Evolutionary conservation across 92 coral and sea anemone species (phyloP).

Genomic region (Palythoa grandiflora): DNA sequence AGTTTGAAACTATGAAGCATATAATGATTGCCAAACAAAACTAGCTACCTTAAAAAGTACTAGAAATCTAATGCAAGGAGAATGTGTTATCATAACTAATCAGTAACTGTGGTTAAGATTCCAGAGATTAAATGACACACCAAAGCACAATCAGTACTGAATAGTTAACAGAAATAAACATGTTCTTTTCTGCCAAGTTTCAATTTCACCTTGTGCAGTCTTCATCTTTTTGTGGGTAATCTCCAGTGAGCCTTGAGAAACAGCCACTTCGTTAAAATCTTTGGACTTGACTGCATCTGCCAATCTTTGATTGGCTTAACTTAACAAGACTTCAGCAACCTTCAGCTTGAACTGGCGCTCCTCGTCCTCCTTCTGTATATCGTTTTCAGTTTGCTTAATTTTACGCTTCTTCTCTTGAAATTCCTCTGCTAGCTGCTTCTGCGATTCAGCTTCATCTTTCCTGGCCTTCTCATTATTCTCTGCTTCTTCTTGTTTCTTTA

Average conservation of each 20-base stretch:
- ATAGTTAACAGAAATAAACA: slow-evolving; percentile 33
- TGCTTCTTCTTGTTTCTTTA: slow-evolving; percentile 48
- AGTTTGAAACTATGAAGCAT: slow-evolving; percentile 9
- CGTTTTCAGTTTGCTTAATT: slow-evolving; percentile 40
- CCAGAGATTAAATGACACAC: slow-evolving; percentile 30
- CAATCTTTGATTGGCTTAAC: slow-evolving; percentile 47
- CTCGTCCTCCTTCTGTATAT: slow-evolving; percentile 51
- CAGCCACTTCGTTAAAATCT: slow-evolving; percentile 47
- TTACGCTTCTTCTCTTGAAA: slow-evolving; percentile 50
- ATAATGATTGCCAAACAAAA: slow-evolving; percentile 6
- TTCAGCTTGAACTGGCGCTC: slow-evolving; percentile 51
- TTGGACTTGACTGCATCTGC: slow-evolving; percentile 62
- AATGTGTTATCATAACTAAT: slow-evolving; percentile 31
- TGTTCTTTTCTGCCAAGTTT: slow-evolving; percentile 52
- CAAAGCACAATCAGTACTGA: slow-evolving; percentile 20
- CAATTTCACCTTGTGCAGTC: slow-evolving; percentile 51
- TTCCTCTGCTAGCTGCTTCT: slow-evolving; percentile 37
- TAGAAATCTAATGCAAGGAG: slow-evolving; percentile 13
- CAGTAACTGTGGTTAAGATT: slow-evolving; percentile 26
- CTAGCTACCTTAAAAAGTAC: slow-evolving; percentile 30
- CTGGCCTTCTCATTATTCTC: slow-evolving; percentile 48
- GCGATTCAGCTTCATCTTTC: slow-evolving; percentile 32
- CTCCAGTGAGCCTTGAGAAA: slow-evolving; percentile 32
- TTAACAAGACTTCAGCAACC: slow-evolving; percentile 52
- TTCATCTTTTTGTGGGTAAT: slow-evolving; percentile 50